phyloP scores from a whole-genome alignment of 2,113 vertebrate species.

The Lophotis ruficrista region DNA sequence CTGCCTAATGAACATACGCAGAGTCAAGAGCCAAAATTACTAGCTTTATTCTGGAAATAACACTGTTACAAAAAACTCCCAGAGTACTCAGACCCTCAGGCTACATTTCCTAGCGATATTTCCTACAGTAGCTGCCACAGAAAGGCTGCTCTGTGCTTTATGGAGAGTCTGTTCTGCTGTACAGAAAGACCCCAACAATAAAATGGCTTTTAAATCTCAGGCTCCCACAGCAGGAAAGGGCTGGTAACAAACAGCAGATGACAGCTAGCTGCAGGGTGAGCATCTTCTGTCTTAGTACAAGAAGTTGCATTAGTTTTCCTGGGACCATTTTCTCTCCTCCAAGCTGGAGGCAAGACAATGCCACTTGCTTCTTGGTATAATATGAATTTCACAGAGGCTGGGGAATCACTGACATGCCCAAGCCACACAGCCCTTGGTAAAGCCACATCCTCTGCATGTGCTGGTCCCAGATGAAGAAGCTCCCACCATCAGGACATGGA shows the following conservation, averaged over 20 bases:
- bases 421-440: neutral
- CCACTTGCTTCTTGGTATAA: neutral
- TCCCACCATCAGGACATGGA: neutral
- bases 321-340: neutral
- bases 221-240: neutral
- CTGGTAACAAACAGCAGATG: neutral
- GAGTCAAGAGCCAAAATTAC: neutral
- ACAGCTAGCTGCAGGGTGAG: neutral
- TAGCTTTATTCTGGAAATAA: neutral
- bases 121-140: neutral
- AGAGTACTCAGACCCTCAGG: neutral
- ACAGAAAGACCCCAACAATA: neutral
- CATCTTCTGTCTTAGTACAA: neutral
- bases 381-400: neutral
- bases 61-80: neutral
- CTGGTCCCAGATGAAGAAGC: neutral
- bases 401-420: neutral
- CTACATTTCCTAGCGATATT: neutral
- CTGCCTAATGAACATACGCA: neutral
- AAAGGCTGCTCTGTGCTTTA: conserved; percentile 3
- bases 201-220: neutral
- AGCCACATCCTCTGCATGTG: rapidly evolving
- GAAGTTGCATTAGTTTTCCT: neutral
- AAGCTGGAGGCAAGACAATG: neutral
- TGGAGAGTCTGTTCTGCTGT: neutral